phyloP scores from a whole-genome alignment of 2,888 invertebrate genomes.

The Nephrocerus scutellatus region DNA sequence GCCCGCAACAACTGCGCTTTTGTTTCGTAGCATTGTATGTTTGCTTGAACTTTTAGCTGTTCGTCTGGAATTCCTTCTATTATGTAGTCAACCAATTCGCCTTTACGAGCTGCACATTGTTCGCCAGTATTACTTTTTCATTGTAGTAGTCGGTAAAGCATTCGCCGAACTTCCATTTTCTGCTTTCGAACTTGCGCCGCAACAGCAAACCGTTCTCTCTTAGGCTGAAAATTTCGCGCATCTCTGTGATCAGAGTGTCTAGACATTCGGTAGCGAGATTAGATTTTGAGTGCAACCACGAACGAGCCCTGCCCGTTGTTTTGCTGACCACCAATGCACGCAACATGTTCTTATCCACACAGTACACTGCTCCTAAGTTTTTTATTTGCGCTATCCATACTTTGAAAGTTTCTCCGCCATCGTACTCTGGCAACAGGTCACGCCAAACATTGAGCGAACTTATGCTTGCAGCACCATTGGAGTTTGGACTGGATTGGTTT shows the following conservation, averaged over 20 bases:
- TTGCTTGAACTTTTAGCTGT: conserved; percentile 14
- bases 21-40: conserved; percentile 12
- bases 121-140: conserved; percentile 15
- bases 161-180: conserved; percentile 15
- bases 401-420: no score
- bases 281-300: no score
- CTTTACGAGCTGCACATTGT: conserved; percentile 9
- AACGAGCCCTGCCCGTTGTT: no score
- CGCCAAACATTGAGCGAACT: no score
- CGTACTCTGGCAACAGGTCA: no score
- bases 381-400: no score
- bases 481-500: no score
- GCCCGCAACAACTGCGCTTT: conserved; percentile 12
- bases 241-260: not conserved
- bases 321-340: no score
- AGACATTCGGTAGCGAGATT: not conserved
- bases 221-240: not conserved
- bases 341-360: no score
- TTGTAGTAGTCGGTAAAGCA: conserved; percentile 13
- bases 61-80: conserved; percentile 19
- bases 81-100: conserved; percentile 17
- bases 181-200: conserved; percentile 15
- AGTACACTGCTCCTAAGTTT: no score
- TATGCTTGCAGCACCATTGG: no score
- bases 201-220: conserved; percentile 10